Evolutionary conservation across 2,888 invertebrate genomes (phyloP), one percentile per base, ranked within the genome.

Genomic region (Fragum sueziense): DNA sequence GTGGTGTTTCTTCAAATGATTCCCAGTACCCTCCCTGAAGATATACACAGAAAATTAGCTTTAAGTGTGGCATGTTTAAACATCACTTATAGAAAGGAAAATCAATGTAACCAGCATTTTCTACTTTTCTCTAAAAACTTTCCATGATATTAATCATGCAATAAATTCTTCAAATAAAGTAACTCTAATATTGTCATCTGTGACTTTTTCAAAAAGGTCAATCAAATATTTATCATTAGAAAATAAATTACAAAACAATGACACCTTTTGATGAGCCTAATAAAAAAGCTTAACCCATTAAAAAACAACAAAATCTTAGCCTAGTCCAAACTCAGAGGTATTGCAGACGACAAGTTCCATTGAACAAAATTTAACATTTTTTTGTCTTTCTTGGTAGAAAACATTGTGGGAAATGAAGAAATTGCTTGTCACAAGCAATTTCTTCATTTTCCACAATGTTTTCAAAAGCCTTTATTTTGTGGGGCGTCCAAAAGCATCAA

Each of bases 1-100:
- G 94, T 20, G 97, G 95, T 80, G 96, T 96, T 92, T 96, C 95
- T 94, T 97, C 97, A 88, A 93, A 93, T 4, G 88, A 87, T 82
- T 92, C 92, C 80, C 85, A 85, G 62, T 88, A 91, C 27, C 34
- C 25, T 25, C 27, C 34, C 70, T 70, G 70, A 52, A 71, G 33
- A 33, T 27, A 61, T 14, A 57, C n/a, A 2, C 7, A 52, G 52
- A 11, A 11, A 52, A 52, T 6, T 11, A 11, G n/a, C 6, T 22
- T 52, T 52, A 52, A 52, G 52, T 41, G 11, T 41, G 9, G 9
- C 17, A 41, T 41, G 41, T 11, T 17, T 41, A 17, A 9, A n/a
- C n/a, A n/a, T n/a, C n/a, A n/a, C n/a, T n/a, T n/a, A n/a, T n/a
- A n/a, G n/a, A n/a, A n/a, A n/a, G n/a, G 57, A 57, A 57, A 57